Base-by-base conservation (phyloP, 1,140 invertebrate genomes). In the Nephila pilipes region DNA sequence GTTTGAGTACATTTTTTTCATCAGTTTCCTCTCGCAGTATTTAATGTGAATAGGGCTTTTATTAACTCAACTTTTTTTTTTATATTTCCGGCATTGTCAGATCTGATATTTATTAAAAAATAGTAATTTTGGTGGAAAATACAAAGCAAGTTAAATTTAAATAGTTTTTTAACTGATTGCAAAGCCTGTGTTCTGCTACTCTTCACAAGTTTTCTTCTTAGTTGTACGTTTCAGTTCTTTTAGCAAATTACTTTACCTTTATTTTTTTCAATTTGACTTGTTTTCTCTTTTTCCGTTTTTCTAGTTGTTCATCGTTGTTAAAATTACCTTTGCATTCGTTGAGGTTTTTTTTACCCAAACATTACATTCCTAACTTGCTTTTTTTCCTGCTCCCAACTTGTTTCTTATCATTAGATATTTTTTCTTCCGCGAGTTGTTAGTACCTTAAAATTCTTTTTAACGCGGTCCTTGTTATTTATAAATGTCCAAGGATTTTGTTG, bases 401-500 rank as follows among this genome's bases (percentile, higher is more conserved):
- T 85, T 85, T 85, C 83, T 85, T 85, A 85, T 85, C 83, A 85
- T 85, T 85, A 85, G n/a, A 57, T 58, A 81, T 85, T 85, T 85
- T 85, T 57, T 85, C 83, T 32, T 85, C 46, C n/a, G 10, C 69
- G 32, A 60, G 55, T 85, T 85, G 83, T 85, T 85, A 85, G 55
- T 55, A 81, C 83, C 20, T 85, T 85, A 58, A 58, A 75, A 32
- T 85, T 85, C 83, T 85, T 85, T 85, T 85, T 58, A 85, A 29
- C n/a, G 25, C 46, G 25, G n/a, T 32, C 55, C 55, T 85, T 32
- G 83, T 85, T 85, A 85, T 57, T 85, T 85, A 85, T 85, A 85
- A 85, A 55, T 55, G 58, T 16, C 83, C 22, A 25, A 46, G 55
- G 57, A 85, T 58, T 85, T 22, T 32, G 29, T 85, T 85, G 83